Conservation (phyloP, 2,797 vertebrate species). For the Argya squamiceps region DNA sequence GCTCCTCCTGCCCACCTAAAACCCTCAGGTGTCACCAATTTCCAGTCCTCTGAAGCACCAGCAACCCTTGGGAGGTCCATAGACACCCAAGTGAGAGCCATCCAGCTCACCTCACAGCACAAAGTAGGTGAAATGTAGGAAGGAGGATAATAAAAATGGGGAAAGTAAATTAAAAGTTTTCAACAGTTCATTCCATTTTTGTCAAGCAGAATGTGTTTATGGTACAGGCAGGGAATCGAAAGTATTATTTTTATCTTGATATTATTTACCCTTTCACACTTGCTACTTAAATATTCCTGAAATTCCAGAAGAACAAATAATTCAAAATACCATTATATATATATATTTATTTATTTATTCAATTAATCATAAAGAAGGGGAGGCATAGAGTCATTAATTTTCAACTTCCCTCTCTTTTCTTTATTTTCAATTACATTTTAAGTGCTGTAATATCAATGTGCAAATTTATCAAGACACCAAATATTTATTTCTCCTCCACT, state of each 20-base stretch:
- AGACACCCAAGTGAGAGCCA: not conserved
- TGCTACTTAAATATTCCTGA: constrained; percentile 39
- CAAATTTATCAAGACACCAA: not conserved
- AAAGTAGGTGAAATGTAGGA: not conserved
- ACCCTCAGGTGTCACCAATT: not conserved
- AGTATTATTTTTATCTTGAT: constrained; percentile 56
- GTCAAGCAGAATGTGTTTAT: constrained; percentile 7
- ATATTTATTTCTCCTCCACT: not conserved
- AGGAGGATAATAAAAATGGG: not conserved
- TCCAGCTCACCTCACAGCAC: not conserved
- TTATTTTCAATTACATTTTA: not conserved
- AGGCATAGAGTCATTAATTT: not conserved
- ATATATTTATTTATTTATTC: too few relatives aligned
- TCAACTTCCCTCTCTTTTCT: not conserved
- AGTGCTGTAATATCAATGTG: not conserved
- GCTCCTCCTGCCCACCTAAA: not conserved
- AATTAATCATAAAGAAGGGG: not conserved
- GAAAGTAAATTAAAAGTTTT: not conserved
- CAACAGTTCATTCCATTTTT: not conserved
- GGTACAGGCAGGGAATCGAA: not conserved
- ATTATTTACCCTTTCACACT: constrained; percentile 61
- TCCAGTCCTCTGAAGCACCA: not conserved
- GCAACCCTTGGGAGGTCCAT: not conserved
- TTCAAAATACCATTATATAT: constrained; percentile 17
- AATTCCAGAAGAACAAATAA: not conserved